Evolutionary conservation across 2,113 vertebrate species (phyloP).

Genomic region (Steatornis caripensis): DNA sequence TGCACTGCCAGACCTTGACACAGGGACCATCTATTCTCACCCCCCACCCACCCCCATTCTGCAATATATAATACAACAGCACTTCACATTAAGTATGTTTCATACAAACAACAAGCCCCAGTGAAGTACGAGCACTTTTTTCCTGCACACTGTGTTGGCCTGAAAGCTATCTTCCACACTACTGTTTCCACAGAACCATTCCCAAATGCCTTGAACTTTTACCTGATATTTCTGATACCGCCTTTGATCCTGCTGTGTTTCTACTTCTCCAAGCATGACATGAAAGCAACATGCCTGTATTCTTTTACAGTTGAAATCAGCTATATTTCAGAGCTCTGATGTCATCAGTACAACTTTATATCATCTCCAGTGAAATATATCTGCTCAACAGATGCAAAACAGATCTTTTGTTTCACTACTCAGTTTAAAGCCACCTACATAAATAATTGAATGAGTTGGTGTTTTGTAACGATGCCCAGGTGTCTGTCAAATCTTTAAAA

Average conservation of each 20-base stretch:
- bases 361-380: slow-evolving; percentile 20
- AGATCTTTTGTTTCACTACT: neutral
- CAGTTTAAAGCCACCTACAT: neutral
- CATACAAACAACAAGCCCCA: neutral
- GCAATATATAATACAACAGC: neutral
- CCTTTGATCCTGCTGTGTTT: slow-evolving; percentile 32
- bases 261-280: slow-evolving; percentile 2
- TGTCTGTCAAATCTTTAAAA: neutral
- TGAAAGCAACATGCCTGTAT: neutral
- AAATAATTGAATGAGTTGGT: neutral
- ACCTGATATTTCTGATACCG: neutral
- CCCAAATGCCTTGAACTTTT: slow-evolving; percentile 13
- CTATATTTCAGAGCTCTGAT: slow-evolving; percentile 46
- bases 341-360: slow-evolving; percentile 16
- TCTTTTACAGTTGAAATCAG: slow-evolving; percentile 19
- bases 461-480: neutral
- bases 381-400: slow-evolving; percentile 35
- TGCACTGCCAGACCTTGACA: neutral
- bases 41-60: rapidly evolving
- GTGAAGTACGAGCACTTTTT: neutral
- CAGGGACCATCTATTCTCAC: neutral
- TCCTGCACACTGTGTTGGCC: neutral
- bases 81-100: neutral
- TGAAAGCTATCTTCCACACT: neutral
- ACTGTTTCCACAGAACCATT: neutral